A percentile compares a stretch with the other conserved stretches of the same genome.
phyloP scores from a whole-genome alignment of 2,113 vertebrate species.

The Bucco capensis region DNA sequence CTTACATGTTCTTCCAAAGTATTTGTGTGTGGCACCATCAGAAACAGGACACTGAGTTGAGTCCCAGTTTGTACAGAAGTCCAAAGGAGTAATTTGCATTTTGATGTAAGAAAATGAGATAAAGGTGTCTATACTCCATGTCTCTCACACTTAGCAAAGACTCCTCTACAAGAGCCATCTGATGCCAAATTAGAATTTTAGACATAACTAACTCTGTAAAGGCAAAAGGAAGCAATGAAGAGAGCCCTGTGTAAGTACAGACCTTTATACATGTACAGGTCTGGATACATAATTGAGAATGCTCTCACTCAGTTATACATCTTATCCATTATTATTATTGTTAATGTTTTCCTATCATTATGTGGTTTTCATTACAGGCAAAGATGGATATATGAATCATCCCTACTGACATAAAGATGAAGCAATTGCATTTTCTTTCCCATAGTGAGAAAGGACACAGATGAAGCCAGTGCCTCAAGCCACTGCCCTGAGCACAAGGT shows the following conservation, averaged over 20 bases:
- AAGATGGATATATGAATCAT: constrained; percentile 8
- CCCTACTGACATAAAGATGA: background rate
- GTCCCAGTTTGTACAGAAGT: background rate
- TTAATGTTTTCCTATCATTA: background rate
- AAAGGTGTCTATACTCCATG: background rate
- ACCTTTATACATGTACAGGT: background rate
- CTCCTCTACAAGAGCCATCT: background rate
- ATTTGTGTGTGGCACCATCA: background rate
- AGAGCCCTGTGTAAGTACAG: background rate
- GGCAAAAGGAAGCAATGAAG: background rate
- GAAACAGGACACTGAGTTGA: background rate
- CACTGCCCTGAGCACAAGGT: background rate
- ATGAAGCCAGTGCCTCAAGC: background rate
- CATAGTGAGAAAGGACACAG: background rate
- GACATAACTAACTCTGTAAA: background rate
- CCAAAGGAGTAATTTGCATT: background rate
- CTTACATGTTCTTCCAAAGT: background rate
- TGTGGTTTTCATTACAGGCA: constrained; percentile 9
- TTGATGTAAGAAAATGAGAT: background rate
- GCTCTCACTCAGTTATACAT: background rate
- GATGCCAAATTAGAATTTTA: background rate
- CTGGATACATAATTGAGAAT: background rate
- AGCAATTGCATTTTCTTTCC: background rate
- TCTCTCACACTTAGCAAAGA: background rate
- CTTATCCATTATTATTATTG: background rate